Percentiles rank a stretch among this genome's conserved stretches.
Conservation (phyloP, 2,888 invertebrate genomes). For the Mechanitis messenoides region DNA sequence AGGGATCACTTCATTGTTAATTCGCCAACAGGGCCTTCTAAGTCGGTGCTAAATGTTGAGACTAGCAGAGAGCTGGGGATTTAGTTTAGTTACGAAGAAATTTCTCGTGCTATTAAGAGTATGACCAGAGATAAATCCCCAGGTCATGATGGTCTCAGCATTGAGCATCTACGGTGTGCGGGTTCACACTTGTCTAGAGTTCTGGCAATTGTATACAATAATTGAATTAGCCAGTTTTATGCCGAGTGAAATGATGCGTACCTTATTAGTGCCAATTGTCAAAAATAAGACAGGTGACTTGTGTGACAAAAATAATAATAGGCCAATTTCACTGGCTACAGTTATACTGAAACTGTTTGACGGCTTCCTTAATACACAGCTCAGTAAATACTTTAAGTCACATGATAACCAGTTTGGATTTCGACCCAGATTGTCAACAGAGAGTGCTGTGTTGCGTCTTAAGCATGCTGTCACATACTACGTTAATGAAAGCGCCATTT, state of each 20-base stretch:
- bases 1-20: too few species aligned
- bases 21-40: too few species aligned
- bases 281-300: conserved; percentile 20
- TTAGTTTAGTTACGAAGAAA: too few species aligned
- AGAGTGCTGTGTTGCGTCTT: conserved; percentile 27
- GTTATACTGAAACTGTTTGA: conserved; percentile 27
- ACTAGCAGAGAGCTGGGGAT: too few species aligned
- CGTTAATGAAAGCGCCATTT: background rate
- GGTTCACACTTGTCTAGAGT: background rate
- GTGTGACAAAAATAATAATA: conserved; percentile 11
- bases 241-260: conserved; percentile 16
- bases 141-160: conserved; percentile 5
- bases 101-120: too few species aligned
- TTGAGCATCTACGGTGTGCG: background rate
- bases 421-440: conserved; percentile 25
- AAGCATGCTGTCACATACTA: conserved; percentile 25
- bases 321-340: conserved; percentile 32
- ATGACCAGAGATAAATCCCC: background rate
- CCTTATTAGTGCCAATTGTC: conserved; percentile 20
- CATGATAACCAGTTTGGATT: conserved; percentile 34
- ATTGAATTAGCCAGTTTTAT: background rate
- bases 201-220: background rate
- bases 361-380: conserved; percentile 24
- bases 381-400: conserved; percentile 18
- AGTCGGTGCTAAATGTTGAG: too few species aligned